Conservation (phyloP, 1,140 invertebrate genomes). For the Bombus waltoni region DNA sequence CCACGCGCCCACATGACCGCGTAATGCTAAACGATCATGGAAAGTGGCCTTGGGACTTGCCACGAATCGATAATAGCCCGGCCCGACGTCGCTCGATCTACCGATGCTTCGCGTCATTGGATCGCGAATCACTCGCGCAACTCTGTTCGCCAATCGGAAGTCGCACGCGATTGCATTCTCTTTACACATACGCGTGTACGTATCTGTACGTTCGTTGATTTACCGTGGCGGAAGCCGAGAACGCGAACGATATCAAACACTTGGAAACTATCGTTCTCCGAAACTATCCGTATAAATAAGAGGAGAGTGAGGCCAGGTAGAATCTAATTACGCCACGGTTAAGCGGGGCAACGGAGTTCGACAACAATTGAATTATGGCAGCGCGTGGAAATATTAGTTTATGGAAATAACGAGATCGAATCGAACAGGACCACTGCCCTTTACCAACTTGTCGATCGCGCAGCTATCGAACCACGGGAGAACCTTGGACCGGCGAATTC, state of each 20-base stretch:
- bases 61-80: conserved; percentile 54
- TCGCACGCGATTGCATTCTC: neutral
- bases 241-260: neutral
- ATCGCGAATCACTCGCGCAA: neutral
- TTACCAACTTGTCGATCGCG: too few relatives aligned
- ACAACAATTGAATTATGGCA: neutral
- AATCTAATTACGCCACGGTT: neutral
- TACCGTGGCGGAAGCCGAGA: neutral
- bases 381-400: neutral
- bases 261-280: neutral
- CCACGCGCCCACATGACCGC: neutral
- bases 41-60: conserved; percentile 64
- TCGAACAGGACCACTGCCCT: neutral
- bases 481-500: too few relatives aligned
- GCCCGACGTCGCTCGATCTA: conserved; percentile 22
- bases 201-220: neutral
- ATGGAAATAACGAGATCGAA: neutral
- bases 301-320: neutral
- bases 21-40: conserved; percentile 64
- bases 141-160: neutral
- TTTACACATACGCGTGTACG: too few relatives aligned
- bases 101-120: neutral
- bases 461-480: too few relatives aligned
- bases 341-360: neutral
- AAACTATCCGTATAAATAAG: neutral